A percentile compares a stretch with the other conserved stretches of the same genome.
Evolutionary conservation across 2,888 invertebrate species (phyloP).

Genomic region (Acanthoscelides obtectus): DNA sequence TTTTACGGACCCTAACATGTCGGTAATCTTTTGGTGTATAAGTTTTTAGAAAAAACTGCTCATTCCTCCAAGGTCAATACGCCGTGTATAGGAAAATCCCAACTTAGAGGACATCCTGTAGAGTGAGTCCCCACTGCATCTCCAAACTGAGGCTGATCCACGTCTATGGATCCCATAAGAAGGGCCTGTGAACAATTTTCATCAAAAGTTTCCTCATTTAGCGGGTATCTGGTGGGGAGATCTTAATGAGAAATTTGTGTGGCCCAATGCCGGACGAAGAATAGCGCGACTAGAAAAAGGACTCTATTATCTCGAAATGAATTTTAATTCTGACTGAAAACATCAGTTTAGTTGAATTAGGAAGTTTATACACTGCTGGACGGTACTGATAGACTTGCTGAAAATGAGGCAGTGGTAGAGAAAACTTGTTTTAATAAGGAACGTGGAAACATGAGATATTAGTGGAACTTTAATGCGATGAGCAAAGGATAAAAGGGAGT

Average conservation of each 20-base stretch:
- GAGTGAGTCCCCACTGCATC: too few relatives aligned
- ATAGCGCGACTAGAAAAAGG: neutral
- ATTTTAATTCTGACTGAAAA: neutral
- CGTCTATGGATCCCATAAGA: conserved; percentile 9
- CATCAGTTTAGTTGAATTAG: neutral
- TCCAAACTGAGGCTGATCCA: neutral
- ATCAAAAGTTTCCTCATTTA: conserved; percentile 23
- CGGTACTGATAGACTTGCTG: neutral
- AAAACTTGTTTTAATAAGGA: neutral
- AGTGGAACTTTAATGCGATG: too few relatives aligned
- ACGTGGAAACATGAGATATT: too few relatives aligned
- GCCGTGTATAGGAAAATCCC: too few relatives aligned
- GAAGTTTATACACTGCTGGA: neutral
- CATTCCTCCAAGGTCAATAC: too few relatives aligned
- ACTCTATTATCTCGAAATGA: neutral
- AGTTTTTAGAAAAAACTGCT: too few relatives aligned
- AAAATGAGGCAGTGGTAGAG: neutral
- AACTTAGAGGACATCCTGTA: too few relatives aligned
- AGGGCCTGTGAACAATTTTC: conserved; percentile 20
- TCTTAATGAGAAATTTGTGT: conserved; percentile 22
- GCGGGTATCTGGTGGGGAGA: conserved; percentile 18
- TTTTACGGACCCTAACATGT: too few relatives aligned
- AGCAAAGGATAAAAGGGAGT: too few relatives aligned
- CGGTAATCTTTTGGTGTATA: too few relatives aligned
- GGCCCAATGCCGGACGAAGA: conserved; percentile 5